Conservation (phyloP, 2,888 invertebrate species). For the Rhopalosiphum nymphaeae region DNA sequence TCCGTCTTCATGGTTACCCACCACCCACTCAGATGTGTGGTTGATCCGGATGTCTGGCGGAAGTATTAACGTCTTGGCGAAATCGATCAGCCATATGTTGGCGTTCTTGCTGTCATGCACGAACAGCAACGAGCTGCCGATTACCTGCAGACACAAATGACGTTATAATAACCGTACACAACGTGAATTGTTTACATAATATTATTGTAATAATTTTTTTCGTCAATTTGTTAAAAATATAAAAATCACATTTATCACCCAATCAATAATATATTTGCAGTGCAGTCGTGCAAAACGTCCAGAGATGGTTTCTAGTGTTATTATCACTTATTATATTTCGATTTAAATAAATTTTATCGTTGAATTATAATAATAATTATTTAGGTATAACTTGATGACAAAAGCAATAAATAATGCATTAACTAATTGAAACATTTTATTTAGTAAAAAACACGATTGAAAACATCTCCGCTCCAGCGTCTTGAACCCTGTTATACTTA, state of each 20-base stretch:
- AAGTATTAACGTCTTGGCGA: conserved; percentile 92
- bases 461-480: not conserved
- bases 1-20: conserved; percentile 97
- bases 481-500: not conserved
- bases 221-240: not conserved
- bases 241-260: not conserved
- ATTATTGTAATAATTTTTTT: not conserved
- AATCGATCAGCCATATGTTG: conserved; percentile 97
- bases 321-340: not conserved
- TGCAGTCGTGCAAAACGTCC: not conserved
- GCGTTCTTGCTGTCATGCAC: conserved; percentile 92
- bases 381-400: not conserved
- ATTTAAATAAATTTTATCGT: not conserved
- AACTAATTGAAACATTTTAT: not conserved
- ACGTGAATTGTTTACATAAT: not conserved
- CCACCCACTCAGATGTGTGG: conserved; percentile 86
- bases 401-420: not conserved
- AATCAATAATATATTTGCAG: not conserved
- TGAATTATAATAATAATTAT: not conserved
- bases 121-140: conserved; percentile 93
- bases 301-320: not conserved
- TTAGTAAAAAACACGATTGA: not conserved
- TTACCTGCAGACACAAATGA: conserved; percentile 75
- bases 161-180: not conserved
- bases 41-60: conserved; percentile 81